These are phyloP conservation scores for Agelastica alni DNA, from an alignment of 2,888 invertebrate species.

Conservation along the genomic window DNA sequence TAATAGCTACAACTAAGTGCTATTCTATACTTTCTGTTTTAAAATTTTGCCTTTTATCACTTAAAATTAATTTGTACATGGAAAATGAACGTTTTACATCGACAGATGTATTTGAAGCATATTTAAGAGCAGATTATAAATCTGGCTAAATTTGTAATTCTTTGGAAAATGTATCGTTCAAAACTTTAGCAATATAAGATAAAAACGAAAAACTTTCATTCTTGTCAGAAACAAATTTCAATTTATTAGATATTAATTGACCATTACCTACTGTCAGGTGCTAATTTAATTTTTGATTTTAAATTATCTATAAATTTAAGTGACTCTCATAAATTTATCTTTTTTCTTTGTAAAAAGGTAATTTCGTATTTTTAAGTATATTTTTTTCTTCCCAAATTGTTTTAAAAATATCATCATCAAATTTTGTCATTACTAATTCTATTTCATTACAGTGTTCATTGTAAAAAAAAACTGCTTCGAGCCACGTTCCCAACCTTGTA, in stretches of 20 bases:
- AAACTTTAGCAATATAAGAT: background rate
- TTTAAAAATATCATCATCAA: no score
- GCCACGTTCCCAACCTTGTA: slow-evolving; percentile 5
- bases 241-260: background rate
- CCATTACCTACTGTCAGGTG: background rate
- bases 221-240: background rate
- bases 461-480: background rate
- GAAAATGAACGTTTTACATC: background rate
- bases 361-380: no score
- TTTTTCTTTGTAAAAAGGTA: no score
- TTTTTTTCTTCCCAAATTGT: no score
- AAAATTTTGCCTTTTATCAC: background rate
- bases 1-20: background rate
- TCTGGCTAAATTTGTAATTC: background rate
- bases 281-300: background rate
- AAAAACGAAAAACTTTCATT: background rate
- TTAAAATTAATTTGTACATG: background rate
- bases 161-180: background rate
- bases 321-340: background rate
- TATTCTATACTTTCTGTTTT: background rate
- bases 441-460: background rate
- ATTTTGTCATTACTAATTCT: background rate
- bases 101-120: background rate
- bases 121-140: background rate
- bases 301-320: background rate